These are phyloP conservation scores for Chaetophractus vellerosus DNA, from an alignment of 2,797 vertebrate species.

Conservation along the genomic window DNA sequence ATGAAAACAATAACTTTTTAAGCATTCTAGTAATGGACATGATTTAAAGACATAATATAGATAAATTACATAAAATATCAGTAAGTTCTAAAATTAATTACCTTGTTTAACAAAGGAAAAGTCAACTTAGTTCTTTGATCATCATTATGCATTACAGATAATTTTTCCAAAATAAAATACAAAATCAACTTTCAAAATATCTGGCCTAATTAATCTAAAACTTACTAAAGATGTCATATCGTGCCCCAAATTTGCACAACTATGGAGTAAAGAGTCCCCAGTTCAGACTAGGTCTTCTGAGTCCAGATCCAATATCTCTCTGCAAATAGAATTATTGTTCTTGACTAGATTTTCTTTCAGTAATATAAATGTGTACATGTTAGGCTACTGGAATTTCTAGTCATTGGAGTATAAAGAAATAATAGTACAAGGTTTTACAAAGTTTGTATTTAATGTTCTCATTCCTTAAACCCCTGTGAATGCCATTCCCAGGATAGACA, in stretches of 20 bases:
- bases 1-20: background rate
- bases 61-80: background rate
- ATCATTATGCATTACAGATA: background rate
- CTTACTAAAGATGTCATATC: background rate
- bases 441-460: background rate
- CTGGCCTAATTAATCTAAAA: background rate
- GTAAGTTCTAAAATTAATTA: background rate
- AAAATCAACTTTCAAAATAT: background rate
- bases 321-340: background rate
- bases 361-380: background rate
- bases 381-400: background rate
- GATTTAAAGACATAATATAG: background rate
- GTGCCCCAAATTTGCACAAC: background rate
- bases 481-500: background rate
- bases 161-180: constrained; percentile 48
- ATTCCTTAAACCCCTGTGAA: background rate
- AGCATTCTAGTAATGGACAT: background rate
- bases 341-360: background rate
- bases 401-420: background rate
- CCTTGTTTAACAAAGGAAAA: constrained; percentile 1
- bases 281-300: background rate
- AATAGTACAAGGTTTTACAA: background rate
- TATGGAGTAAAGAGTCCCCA: background rate
- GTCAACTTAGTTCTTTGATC: background rate
- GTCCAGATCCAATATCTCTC: background rate